These are phyloP conservation scores for Eilema sororculum DNA, from an alignment of 2,888 invertebrate genomes.

Conservation along the genomic window DNA sequence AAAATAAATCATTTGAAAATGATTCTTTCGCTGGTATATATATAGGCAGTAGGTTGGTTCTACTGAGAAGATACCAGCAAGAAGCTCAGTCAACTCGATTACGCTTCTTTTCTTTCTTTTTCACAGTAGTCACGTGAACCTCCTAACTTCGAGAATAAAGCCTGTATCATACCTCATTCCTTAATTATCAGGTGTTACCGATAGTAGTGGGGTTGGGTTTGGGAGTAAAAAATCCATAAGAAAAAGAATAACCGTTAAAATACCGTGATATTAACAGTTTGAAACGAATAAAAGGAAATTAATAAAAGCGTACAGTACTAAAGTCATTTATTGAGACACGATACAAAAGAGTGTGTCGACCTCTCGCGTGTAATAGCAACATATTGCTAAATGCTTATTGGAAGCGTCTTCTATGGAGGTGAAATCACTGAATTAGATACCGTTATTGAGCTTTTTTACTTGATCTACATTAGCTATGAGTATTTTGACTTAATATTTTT, in stretches of 20 bases:
- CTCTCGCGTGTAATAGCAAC: conserved; percentile 10
- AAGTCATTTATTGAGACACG: conserved; percentile 1
- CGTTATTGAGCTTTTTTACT: background rate
- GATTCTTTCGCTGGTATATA: too few relatives aligned
- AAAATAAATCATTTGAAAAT: too few relatives aligned
- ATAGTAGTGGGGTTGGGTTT: too few relatives aligned
- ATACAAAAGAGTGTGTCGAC: conserved; percentile 26
- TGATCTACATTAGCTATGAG: background rate
- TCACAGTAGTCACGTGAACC: too few relatives aligned
- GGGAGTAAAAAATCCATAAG: background rate
- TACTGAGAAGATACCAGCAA: too few relatives aligned
- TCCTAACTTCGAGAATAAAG: too few relatives aligned
- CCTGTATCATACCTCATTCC: too few relatives aligned
- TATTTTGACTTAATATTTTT: background rate
- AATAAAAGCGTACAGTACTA: conserved; percentile 17
- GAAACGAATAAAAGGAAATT: conserved; percentile 8
- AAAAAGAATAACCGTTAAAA: conserved; percentile 13
- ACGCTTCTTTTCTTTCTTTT: too few relatives aligned
- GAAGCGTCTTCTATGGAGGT: conserved; percentile 2
- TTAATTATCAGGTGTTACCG: too few relatives aligned
- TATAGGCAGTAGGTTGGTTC: too few relatives aligned
- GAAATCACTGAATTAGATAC: background rate
- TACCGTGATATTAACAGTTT: conserved; percentile 28
- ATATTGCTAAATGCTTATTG: conserved; percentile 7
- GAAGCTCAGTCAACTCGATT: too few relatives aligned